Evolutionary conservation across 2,797 vertebrate genomes (phyloP).

Genomic region (Dicrostonyx torquatus): DNA sequence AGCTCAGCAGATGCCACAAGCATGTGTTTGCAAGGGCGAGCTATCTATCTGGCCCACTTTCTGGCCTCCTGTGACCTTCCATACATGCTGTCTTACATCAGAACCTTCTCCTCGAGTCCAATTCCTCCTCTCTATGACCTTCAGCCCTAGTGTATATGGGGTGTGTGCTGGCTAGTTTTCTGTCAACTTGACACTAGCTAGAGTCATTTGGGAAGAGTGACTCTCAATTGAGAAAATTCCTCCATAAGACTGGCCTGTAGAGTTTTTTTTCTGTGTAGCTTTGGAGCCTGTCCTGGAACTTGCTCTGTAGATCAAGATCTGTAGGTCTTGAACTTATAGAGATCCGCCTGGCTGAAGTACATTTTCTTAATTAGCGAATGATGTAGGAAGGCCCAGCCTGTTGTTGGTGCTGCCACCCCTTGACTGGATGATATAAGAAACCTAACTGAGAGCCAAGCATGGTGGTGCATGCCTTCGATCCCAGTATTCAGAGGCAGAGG

Average conservation of each 20-base stretch:
- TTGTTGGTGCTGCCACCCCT: not conserved
- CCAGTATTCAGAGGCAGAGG: not conserved
- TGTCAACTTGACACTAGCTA: not conserved
- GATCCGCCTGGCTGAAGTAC: no score
- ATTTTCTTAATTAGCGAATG: not conserved
- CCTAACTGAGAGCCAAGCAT: not conserved
- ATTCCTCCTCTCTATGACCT: not conserved
- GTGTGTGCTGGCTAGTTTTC: not conserved
- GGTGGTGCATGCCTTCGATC: not conserved
- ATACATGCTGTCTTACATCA: no score
- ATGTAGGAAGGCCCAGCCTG: not conserved
- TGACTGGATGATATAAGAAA: not conserved
- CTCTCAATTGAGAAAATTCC: not conserved
- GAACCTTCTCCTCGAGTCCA: not conserved
- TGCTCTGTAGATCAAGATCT: no score
- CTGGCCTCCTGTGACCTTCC: not conserved
- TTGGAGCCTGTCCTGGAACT: no score
- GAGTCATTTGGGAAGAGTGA: not conserved
- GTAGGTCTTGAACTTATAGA: not conserved
- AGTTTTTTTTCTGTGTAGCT: no score
- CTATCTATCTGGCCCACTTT: not conserved
- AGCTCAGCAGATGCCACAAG: not conserved
- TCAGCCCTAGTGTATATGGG: not conserved
- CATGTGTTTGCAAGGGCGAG: not conserved
- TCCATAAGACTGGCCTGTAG: not conserved